These are phyloP conservation scores for Phyllotis vaccarum DNA, from an alignment of 2,797 vertebrate species.

Conservation along the genomic window DNA sequence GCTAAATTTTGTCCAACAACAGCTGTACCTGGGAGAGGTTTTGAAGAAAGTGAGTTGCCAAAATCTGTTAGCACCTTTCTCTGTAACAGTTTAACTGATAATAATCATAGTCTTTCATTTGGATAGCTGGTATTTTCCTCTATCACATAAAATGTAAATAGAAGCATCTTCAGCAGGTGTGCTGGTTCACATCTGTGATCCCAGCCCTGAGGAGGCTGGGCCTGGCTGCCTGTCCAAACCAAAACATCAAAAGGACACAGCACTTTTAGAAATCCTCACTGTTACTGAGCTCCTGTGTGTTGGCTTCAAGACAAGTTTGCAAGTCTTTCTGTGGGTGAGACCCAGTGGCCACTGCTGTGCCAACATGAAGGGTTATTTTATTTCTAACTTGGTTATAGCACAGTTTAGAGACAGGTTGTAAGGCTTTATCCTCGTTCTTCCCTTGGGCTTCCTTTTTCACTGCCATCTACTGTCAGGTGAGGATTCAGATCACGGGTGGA, in stretches of 20 bases:
- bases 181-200: not conserved
- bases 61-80: not conserved
- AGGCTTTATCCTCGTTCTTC: not conserved
- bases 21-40: not conserved
- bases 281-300: not conserved
- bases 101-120: not conserved
- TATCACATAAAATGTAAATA: not conserved
- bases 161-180: not conserved
- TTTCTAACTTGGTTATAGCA: not conserved
- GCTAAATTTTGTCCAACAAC: conserved; percentile 45
- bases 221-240: not conserved
- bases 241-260: not conserved
- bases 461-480: not conserved
- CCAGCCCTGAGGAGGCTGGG: not conserved
- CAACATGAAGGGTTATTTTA: accelerated
- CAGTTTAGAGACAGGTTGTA: not conserved
- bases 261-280: not conserved
- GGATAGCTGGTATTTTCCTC: not conserved
- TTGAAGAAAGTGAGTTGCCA: not conserved
- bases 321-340: accelerated
- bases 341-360: not conserved
- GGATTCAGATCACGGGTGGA: not conserved
- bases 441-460: not conserved
- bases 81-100: not conserved
- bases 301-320: not conserved